Evolutionary conservation across 1,140 invertebrate genomes (phyloP).

Genomic region (Trinorchestia longiramus): DNA sequence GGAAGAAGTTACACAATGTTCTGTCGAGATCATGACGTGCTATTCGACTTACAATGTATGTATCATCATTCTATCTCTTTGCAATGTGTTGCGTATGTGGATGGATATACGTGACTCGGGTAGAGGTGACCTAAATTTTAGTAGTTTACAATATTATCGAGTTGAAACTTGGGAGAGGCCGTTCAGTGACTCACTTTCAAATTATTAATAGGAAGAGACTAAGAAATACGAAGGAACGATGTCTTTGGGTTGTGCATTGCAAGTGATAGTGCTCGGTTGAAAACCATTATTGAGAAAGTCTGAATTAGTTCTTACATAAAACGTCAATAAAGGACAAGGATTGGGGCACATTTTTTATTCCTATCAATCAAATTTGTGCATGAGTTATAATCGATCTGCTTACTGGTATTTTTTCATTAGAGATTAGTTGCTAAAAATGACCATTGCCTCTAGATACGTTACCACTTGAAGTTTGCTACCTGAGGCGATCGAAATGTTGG

Average conservation of each 20-base stretch:
- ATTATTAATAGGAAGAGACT: neutral
- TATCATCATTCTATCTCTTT: neutral
- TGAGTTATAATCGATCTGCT: neutral
- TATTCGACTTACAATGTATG: neutral
- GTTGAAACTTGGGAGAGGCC: neutral
- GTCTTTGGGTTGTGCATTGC: too few species aligned
- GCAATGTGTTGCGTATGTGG: neutral
- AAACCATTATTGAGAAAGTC: neutral
- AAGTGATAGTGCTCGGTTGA: neutral
- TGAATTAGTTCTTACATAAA: too few species aligned
- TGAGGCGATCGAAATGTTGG: neutral
- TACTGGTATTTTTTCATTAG: neutral
- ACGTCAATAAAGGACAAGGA: too few species aligned
- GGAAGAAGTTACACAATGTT: neutral
- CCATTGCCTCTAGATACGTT: neutral
- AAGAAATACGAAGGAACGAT: too few species aligned
- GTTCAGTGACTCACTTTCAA: neutral
- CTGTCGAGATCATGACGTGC: neutral
- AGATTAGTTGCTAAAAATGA: neutral
- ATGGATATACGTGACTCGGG: neutral
- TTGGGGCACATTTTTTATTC: neutral
- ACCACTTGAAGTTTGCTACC: neutral
- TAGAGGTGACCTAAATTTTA: too few species aligned
- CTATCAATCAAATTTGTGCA: neutral
- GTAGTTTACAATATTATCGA: neutral